Percentiles rank a stretch among this genome's conserved stretches.
Evolutionary conservation across 1,140 invertebrate species (phyloP).

Genomic region (Sitophilus oryzae): DNA sequence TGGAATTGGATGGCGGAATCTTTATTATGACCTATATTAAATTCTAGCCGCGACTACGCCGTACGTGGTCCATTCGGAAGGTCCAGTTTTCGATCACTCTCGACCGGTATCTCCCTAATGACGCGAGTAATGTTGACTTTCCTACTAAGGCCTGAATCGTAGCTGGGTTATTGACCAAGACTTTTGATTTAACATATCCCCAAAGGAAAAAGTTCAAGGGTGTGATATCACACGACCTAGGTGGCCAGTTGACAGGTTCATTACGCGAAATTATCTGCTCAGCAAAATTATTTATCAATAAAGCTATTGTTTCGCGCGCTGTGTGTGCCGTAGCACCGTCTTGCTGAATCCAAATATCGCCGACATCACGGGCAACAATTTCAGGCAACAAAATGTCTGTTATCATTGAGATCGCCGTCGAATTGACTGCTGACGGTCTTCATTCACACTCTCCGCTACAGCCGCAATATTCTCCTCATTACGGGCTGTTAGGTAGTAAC

Average conservation of each 20-base stretch:
- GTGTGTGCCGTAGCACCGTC: constrained; percentile 28
- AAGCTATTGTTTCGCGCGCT: constrained; percentile 8
- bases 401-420: constrained; percentile 13
- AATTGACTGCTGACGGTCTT: constrained; percentile 17
- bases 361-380: no score
- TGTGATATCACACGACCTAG: constrained; percentile 28
- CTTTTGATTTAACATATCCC: constrained; percentile 15
- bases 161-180: constrained; percentile 4
- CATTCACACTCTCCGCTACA: constrained; percentile 16
- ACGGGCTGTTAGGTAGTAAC: constrained; percentile 12
- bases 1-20: no score
- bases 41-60: no score
- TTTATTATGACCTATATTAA: no score
- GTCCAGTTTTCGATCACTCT: no score
- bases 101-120: no score
- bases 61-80: no score
- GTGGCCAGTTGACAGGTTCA: constrained; percentile 42
- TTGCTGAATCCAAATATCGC: constrained; percentile 28
- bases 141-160: constrained; percentile 8
- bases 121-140: no score
- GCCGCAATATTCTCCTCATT: constrained; percentile 15
- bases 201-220: constrained; percentile 38
- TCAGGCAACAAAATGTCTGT: constrained; percentile 16
- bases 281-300: constrained; percentile 12
- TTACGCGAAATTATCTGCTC: constrained; percentile 11